Base-by-base conservation (phyloP, 2,797 vertebrate genomes). In the Xenentodon cancila region DNA sequence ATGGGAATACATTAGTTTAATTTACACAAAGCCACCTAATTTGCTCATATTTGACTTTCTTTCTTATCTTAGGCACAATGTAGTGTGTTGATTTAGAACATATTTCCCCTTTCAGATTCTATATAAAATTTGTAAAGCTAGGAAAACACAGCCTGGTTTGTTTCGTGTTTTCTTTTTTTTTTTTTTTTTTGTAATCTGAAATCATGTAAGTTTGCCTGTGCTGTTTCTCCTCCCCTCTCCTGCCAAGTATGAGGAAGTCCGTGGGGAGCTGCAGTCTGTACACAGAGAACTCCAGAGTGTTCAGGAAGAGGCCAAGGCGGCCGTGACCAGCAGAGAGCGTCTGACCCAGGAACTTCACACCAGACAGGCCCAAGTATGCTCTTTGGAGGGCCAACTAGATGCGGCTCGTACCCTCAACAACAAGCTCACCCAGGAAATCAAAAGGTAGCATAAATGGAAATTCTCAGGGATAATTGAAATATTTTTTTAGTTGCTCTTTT, bases 301-400 rank as follows among this genome's bases (percentile, higher is more conserved):
- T 51, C 84, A 56, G 3, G 90, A 93, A 20, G 87, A 90, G 22
- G 75, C 77, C 6, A 85, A 90, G 25, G 71, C 47, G 1, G 81
- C 73, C 1, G 72, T 68, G 15, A 79, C 64, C 3, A 59, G 50
- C 32, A 85, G 66, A 44, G 89, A 92, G 37, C 91, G 91, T 1
- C 79, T 94, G 40, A 59, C 75, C 19, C 92, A 89, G 69, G 94
- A 95, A 9, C 84, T 94, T 56, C 93, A 94, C 76, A 88, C 85
- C 48, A 95, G 91, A 60, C 92, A 90, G 32, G 89, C 89, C 27
- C 93, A 93, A 66, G 84, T 93, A 22, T 93, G 91, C 77, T 86
- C 90, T 17, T 83, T 95, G n/a, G 92, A 92, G 73, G 93, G 94
- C 37, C 93, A 93, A 80, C 84, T 94, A 3, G 91, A 92, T 30